Conservation (phyloP, 2,113 vertebrate species). For the Aptenodytes patagonicus region DNA sequence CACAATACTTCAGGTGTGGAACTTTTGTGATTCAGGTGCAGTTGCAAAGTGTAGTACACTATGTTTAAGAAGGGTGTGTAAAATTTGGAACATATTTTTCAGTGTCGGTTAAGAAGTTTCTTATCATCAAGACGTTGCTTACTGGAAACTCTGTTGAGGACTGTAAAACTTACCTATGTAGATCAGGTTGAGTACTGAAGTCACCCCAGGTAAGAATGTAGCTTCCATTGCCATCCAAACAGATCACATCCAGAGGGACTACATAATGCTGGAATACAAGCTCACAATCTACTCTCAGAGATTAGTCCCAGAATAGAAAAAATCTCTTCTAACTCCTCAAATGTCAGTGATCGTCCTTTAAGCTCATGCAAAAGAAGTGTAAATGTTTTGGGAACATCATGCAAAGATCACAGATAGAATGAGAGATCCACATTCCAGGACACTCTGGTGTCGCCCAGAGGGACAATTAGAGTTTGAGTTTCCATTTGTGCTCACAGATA, state of each 20-base stretch:
- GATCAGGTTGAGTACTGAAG: not conserved
- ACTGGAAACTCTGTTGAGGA: not conserved
- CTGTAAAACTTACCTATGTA: not conserved
- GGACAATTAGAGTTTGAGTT: not conserved
- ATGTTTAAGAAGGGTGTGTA: constrained; percentile 23
- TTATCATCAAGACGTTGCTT: not conserved
- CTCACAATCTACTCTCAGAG: not conserved
- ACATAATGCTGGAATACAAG: not conserved
- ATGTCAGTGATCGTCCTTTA: not conserved
- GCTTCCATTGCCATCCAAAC: not conserved
- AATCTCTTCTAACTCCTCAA: not conserved
- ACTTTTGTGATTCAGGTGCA: not conserved
- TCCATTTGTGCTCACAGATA: not conserved
- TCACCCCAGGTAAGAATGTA: not conserved
- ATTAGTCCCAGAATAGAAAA: not conserved
- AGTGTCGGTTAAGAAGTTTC: not conserved
- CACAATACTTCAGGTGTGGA: constrained; percentile 2
- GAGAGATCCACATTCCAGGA: constrained; percentile 30
- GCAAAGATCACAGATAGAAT: constrained; percentile 24
- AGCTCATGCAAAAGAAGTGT: constrained; percentile 11
- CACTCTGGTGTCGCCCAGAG: not conserved
- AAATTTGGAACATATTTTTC: not conserved
- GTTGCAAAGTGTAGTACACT: not conserved
- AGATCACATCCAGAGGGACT: not conserved
- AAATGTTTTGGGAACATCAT: constrained; percentile 7